Conservation (phyloP, 2,113 vertebrate genomes). For the Corapipo altera region DNA sequence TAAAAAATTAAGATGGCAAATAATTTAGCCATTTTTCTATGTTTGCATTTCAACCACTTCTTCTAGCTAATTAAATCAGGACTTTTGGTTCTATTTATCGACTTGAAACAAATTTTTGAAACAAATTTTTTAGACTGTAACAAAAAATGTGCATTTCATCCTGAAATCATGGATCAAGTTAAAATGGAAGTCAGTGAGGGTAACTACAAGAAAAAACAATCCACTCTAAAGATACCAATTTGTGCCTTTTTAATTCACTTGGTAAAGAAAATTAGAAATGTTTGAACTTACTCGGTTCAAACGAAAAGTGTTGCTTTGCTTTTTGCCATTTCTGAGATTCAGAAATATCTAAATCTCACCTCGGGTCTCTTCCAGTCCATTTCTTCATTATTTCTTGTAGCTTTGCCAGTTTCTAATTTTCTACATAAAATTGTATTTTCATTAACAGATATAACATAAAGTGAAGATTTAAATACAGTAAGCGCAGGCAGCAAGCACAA, state of each 20-base stretch:
- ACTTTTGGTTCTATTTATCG: neutral
- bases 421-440: neutral
- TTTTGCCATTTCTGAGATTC: neutral
- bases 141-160: neutral
- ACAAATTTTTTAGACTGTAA: neutral
- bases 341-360: neutral
- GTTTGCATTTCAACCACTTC: neutral
- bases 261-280: neutral
- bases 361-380: neutral
- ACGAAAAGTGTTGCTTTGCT: neutral
- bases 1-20: neutral
- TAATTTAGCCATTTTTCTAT: neutral
- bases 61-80: neutral
- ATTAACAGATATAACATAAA: neutral
- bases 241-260: neutral
- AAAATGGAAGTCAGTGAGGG: neutral
- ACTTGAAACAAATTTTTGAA: neutral
- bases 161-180: neutral
- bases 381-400: neutral
- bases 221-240: neutral
- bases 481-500: neutral
- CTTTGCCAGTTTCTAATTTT: neutral
- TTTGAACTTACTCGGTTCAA: neutral
- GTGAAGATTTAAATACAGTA: neutral
- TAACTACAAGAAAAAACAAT: neutral